phyloP scores from a whole-genome alignment of 2,113 vertebrate genomes.

The Gyps fulvus region DNA sequence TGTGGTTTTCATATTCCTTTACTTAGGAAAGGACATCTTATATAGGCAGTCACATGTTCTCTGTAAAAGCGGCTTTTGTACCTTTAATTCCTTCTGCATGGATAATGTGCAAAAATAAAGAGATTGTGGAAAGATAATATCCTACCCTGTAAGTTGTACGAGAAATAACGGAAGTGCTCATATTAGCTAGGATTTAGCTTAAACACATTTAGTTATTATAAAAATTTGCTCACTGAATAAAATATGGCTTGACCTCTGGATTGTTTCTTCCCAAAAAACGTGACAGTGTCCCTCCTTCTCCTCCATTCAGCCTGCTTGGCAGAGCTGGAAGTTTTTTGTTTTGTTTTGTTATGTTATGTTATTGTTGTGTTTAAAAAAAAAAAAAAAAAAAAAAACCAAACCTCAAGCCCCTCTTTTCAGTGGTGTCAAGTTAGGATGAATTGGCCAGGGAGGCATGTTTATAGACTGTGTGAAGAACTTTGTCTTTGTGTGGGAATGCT shows the following conservation, averaged over 20 bases:
- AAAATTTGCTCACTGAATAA: constrained; percentile 70
- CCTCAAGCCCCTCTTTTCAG: constrained; percentile 72
- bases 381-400: not conserved
- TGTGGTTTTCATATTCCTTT: not conserved
- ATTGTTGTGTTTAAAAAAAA: constrained; percentile 49
- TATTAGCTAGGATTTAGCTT: not conserved
- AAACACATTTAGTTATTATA: constrained; percentile 7
- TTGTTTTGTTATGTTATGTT: constrained; percentile 58
- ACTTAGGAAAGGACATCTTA: not conserved
- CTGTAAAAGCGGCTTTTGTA: not conserved
- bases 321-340: constrained; percentile 10
- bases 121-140: not conserved
- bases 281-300: constrained; percentile 50
- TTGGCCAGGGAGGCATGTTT: constrained; percentile 86
- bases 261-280: constrained; percentile 70
- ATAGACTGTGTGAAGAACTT: constrained; percentile 92
- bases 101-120: not conserved
- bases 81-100: not conserved
- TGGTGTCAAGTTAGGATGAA: constrained; percentile 81
- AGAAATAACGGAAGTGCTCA: not conserved
- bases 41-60: not conserved
- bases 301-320: constrained; percentile 34
- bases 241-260: constrained; percentile 73
- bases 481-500: constrained; percentile 89
- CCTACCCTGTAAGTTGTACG: accelerated